These are phyloP conservation scores for Papilio helenus DNA, from an alignment of 1,140 invertebrate genomes.

Conservation along the genomic window DNA sequence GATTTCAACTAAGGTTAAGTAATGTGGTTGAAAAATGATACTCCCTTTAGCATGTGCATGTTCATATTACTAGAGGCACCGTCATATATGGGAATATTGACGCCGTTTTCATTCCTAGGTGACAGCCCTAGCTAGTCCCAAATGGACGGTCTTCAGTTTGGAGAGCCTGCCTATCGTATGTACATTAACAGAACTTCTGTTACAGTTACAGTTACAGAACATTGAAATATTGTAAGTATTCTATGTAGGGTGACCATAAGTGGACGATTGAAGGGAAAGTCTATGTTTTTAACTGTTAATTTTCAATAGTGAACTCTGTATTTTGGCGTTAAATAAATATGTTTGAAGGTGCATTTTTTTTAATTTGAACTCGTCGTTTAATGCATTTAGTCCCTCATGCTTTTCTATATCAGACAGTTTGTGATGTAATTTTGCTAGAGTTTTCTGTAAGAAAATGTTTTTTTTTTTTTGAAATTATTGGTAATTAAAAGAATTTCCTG, in stretches of 20 bases:
- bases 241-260: background rate
- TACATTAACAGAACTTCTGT: background rate
- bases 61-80: too few species aligned
- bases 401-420: too few species aligned
- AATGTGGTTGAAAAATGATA: too few species aligned
- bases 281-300: too few species aligned
- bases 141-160: background rate
- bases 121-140: background rate
- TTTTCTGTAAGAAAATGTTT: background rate
- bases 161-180: background rate
- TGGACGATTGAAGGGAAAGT: background rate
- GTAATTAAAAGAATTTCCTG: background rate
- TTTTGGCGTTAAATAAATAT: too few species aligned
- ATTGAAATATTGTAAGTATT: constrained; percentile 12
- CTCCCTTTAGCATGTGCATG: too few species aligned
- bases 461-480: background rate
- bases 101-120: background rate
- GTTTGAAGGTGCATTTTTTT: too few species aligned
- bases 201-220: background rate
- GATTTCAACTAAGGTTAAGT: too few species aligned
- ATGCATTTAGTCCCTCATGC: too few species aligned
- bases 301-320: too few species aligned
- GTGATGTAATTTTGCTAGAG: too few species aligned
- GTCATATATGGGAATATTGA: background rate
- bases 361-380: too few species aligned